phyloP scores from a whole-genome alignment of 1,140 invertebrate species.

The Heliconius hermathena region DNA sequence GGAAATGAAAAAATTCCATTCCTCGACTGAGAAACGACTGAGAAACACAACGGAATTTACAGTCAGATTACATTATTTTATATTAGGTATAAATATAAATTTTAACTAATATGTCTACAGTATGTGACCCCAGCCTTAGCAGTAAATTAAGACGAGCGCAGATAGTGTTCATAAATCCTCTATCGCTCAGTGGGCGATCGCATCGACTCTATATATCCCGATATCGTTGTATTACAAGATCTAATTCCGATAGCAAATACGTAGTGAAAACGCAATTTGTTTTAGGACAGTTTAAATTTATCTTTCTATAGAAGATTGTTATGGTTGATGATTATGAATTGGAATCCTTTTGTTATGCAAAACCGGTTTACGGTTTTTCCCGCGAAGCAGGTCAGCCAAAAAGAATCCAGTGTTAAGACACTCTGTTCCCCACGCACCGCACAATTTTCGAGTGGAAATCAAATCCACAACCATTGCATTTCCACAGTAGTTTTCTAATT shows the following conservation, averaged over 20 bases:
- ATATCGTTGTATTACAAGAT: conserved; percentile 33
- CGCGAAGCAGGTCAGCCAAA: neutral
- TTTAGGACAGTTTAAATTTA: conserved; percentile 6
- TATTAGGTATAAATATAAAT: neutral
- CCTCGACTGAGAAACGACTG: too few species aligned
- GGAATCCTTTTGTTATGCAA: neutral
- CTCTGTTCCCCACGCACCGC: neutral
- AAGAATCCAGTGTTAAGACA: neutral
- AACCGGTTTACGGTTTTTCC: neutral
- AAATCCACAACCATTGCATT: neutral
- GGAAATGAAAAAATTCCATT: too few species aligned
- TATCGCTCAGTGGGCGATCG: conserved; percentile 32
- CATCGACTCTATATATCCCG: conserved; percentile 23
- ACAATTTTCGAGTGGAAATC: neutral
- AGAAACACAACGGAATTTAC: too few species aligned
- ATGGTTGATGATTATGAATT: neutral
- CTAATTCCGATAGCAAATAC: conserved; percentile 19
- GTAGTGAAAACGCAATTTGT: neutral
- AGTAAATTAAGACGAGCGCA: conserved; percentile 35
- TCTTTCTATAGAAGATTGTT: neutral
- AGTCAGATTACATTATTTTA: too few species aligned
- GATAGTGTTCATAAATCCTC: conserved; percentile 32
- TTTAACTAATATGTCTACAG: neutral
- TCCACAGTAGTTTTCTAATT: neutral
- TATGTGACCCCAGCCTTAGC: conserved; percentile 24